These are phyloP conservation scores for Myotis findleyi DNA, from an alignment of 2,797 vertebrate species.

Conservation along the genomic window DNA sequence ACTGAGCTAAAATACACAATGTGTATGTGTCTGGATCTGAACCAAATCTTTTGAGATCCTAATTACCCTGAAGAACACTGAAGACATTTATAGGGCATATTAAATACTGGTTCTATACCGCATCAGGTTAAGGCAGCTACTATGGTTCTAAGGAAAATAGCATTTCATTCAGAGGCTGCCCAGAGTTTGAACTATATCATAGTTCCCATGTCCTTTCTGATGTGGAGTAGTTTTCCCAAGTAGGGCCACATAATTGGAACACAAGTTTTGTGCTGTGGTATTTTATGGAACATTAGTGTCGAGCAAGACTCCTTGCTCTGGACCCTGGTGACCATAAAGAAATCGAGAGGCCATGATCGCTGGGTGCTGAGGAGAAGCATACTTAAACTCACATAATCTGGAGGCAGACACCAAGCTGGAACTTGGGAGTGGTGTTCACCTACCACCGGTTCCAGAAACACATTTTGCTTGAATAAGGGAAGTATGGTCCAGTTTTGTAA, in stretches of 20 bases:
- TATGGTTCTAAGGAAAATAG: constrained; percentile 73
- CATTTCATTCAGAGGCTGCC: constrained; percentile 73
- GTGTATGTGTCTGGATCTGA: constrained; percentile 68
- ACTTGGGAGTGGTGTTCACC: neutral
- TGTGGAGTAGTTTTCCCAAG: constrained; percentile 59
- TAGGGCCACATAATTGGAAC: constrained; percentile 34
- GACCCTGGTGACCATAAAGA: constrained; percentile 70
- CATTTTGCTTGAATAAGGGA: constrained; percentile 75
- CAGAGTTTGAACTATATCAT: constrained; percentile 59
- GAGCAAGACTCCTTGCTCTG: constrained; percentile 57
- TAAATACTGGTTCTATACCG: constrained; percentile 42
- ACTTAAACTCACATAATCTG: constrained; percentile 31
- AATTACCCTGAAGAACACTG: constrained; percentile 69
- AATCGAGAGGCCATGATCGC: constrained; percentile 52
- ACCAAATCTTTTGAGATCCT: constrained; percentile 74
- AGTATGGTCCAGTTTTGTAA: constrained; percentile 83
- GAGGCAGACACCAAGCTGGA: constrained; percentile 60
- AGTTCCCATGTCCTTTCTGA: constrained; percentile 63
- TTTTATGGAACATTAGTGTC: constrained; percentile 54
- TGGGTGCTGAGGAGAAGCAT: constrained; percentile 56
- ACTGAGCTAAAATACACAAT: constrained; percentile 76
- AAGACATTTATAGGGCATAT: constrained; percentile 55
- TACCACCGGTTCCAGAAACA: constrained; percentile 44
- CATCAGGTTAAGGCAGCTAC: constrained; percentile 70
- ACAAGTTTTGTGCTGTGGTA: constrained; percentile 37